Conservation (phyloP, 2,113 vertebrate species). For the Grus americana region DNA sequence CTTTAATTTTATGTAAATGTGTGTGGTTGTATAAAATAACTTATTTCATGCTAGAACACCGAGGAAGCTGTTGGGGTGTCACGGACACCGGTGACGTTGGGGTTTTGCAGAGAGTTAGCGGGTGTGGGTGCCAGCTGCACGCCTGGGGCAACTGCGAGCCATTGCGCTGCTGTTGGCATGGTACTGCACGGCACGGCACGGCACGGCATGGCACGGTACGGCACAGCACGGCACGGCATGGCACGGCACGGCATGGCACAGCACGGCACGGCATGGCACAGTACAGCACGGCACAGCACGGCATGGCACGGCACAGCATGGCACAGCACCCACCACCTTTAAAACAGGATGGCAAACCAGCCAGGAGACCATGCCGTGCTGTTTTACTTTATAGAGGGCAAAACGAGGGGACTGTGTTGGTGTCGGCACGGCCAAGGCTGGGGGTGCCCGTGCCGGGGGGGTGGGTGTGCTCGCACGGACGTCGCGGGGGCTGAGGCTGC, state of each 20-base stretch:
- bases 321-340: not conserved
- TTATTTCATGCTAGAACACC: too few relatives aligned
- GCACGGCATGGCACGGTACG: too few relatives aligned
- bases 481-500: accelerated
- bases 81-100: accelerated
- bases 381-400: not conserved
- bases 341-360: not conserved
- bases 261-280: too few relatives aligned
- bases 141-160: accelerated
- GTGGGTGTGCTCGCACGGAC: accelerated
- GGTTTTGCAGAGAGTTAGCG: not conserved
- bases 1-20: accelerated
- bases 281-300: not conserved
- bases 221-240: not conserved
- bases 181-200: accelerated
- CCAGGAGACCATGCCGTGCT: accelerated
- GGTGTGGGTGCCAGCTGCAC: not conserved
- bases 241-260: not conserved
- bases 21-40: accelerated
- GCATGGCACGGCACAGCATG: too few relatives aligned
- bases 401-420: too few relatives aligned
- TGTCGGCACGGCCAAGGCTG: accelerated
- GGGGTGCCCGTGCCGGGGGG: accelerated
- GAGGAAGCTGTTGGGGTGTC: not conserved
- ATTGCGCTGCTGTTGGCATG: not conserved